Conservation (phyloP, 2,797 vertebrate genomes). For the Galagoides demidoff region DNA sequence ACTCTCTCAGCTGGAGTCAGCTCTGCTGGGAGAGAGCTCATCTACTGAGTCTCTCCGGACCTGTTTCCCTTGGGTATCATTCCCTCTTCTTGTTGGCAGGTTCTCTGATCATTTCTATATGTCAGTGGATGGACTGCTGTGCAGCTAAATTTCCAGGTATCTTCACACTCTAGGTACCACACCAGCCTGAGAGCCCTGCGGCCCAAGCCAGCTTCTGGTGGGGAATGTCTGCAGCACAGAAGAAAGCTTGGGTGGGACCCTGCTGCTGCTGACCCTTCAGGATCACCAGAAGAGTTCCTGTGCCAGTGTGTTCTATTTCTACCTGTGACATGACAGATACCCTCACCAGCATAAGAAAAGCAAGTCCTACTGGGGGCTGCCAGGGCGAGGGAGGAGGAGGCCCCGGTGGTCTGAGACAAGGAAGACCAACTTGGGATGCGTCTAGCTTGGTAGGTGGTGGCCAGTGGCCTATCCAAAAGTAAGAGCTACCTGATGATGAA, state of each 20-base stretch:
- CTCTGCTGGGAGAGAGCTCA: background rate
- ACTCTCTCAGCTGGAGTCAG: background rate
- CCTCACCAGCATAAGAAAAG: background rate
- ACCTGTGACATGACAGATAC: background rate
- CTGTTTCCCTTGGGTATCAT: background rate
- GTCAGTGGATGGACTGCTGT: background rate
- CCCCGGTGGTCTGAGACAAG: background rate
- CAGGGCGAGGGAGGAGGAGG: background rate
- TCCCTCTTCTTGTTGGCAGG: background rate
- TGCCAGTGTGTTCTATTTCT: background rate
- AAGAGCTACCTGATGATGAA: slow-evolving; percentile 96
- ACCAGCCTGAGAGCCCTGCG: too few relatives aligned
- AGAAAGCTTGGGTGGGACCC: background rate
- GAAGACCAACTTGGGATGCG: background rate
- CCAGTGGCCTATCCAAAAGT: background rate
- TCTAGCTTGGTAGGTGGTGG: background rate
- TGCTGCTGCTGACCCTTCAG: background rate
- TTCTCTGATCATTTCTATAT: background rate
- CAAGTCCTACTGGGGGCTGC: background rate
- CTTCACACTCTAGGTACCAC: background rate
- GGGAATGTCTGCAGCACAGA: background rate
- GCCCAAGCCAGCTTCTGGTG: background rate
- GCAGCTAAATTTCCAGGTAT: background rate
- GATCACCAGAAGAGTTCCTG: background rate
- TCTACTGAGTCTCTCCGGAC: background rate